phyloP scores from a whole-genome alignment of 2,113 vertebrate genomes.

The Hymenochirus boettgeri region DNA sequence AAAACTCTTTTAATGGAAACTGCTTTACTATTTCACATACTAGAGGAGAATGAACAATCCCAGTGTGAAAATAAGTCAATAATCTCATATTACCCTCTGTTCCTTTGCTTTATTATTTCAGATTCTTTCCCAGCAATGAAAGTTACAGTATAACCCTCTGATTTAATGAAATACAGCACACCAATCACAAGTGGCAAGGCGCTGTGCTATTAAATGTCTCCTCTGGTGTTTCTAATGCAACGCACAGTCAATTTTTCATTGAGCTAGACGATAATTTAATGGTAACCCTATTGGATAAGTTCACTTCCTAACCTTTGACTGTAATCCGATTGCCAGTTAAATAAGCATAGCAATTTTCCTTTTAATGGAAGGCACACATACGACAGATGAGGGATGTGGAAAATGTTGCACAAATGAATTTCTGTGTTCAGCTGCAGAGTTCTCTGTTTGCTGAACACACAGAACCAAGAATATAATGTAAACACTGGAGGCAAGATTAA shows the following conservation, averaged over 20 bases:
- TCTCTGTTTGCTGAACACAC: background rate
- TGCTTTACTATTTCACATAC: no score
- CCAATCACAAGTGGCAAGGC: conserved; percentile 4
- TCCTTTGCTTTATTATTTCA: no score
- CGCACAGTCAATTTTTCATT: conserved; percentile 6
- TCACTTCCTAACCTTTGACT: conserved; percentile 25
- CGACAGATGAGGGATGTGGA: conserved; percentile 10
- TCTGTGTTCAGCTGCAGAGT: background rate
- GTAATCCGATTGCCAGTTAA: conserved; percentile 19
- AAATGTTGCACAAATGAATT: conserved; percentile 9
- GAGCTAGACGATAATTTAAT: conserved; percentile 9
- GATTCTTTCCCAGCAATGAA: no score
- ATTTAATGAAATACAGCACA: conserved; percentile 5
- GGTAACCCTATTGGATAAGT: conserved; percentile 22
- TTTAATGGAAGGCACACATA: background rate
- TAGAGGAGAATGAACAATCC: no score
- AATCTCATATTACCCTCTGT: no score
- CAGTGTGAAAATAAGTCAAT: no score
- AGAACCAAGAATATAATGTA: background rate
- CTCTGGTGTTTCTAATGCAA: background rate
- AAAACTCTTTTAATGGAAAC: no score
- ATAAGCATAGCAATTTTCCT: conserved; percentile 17
- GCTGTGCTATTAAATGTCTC: background rate
- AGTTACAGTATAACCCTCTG: no score
- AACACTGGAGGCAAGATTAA: no score